A percentile compares a stretch with the other conserved stretches of the same genome.
These are phyloP conservation scores for Drosophila trapezifrons DNA, from an alignment of 1,140 invertebrate species.

Conservation along the genomic window DNA sequence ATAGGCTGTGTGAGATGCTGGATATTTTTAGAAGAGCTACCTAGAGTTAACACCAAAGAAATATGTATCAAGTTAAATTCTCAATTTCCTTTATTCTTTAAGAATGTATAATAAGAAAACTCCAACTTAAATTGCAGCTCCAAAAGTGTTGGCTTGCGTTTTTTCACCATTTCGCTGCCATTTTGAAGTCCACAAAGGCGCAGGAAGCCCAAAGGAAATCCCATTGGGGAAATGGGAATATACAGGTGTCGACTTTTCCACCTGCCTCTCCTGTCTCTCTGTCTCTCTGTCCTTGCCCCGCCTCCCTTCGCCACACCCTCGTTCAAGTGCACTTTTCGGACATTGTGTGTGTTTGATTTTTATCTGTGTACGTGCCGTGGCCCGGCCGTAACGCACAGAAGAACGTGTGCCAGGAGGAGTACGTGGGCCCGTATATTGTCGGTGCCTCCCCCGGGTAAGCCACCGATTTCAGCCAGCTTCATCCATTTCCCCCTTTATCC, in stretches of 20 bases:
- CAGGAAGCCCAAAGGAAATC: conserved; percentile 7
- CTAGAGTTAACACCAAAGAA: too few species aligned
- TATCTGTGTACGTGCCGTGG: conserved; percentile 71
- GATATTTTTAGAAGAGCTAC: not conserved
- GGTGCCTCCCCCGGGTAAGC: not conserved
- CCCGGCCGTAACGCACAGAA: conserved; percentile 57
- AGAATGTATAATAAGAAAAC: too few species aligned
- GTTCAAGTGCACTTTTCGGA: conserved; percentile 47
- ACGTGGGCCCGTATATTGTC: not conserved
- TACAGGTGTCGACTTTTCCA: conserved; percentile 40
- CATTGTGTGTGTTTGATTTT: conserved; percentile 72
- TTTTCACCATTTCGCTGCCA: not conserved
- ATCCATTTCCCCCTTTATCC: too few species aligned
- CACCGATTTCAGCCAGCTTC: not conserved
- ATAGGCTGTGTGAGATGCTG: not conserved
- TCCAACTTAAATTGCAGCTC: not conserved
- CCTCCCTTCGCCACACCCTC: not conserved
- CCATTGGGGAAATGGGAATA: conserved; percentile 1
- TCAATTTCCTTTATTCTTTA: too few species aligned
- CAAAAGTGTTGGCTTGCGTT: not conserved
- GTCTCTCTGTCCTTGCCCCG: not conserved
- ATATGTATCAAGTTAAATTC: too few species aligned
- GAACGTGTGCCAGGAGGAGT: not conserved
- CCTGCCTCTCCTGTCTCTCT: not conserved
- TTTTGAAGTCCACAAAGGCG: conserved; percentile 10